Percentiles rank a stretch among this genome's conserved stretches.
These are phyloP conservation scores for Ophion slaviceki DNA, from an alignment of 2,888 invertebrate genomes.

Conservation along the genomic window DNA sequence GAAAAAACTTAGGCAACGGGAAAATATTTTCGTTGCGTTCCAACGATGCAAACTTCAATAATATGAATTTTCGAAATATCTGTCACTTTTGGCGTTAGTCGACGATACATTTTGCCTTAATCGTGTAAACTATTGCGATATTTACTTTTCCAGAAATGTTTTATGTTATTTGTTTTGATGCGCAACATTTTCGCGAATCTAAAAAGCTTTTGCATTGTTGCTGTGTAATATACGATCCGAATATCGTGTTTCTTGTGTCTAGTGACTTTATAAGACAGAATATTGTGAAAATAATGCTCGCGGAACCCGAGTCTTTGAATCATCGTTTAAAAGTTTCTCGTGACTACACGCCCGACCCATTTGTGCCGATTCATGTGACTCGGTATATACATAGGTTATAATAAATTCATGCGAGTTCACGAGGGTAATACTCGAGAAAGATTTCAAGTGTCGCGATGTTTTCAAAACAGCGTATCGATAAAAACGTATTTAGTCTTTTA, in stretches of 20 bases:
- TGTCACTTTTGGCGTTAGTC: no score
- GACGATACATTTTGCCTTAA: no score
- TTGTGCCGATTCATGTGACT: conserved; percentile 36
- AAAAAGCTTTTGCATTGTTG: not conserved
- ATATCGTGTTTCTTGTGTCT: conserved; percentile 6
- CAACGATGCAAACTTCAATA: no score
- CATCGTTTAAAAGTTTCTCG: conserved; percentile 30
- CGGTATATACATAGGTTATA: not conserved
- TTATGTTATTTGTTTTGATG: not conserved
- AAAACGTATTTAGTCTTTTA: not conserved
- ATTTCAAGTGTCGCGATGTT: conserved; percentile 28
- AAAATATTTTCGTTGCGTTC: no score
- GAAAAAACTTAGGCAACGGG: no score
- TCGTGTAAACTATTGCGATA: no score
- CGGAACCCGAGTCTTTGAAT: conserved; percentile 14
- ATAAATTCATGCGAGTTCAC: not conserved
- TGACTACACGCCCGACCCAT: not conserved
- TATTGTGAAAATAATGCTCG: not conserved
- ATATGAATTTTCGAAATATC: no score
- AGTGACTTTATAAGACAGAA: conserved; percentile 11
- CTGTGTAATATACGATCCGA: not conserved
- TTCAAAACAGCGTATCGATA: not conserved
- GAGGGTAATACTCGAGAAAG: not conserved
- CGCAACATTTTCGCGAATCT: not conserved
- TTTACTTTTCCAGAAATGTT: no score